A percentile compares a stretch with the other conserved stretches of the same genome.
Conservation (phyloP, 2,797 vertebrate genomes). For the Pseudomugil gertrudae region DNA sequence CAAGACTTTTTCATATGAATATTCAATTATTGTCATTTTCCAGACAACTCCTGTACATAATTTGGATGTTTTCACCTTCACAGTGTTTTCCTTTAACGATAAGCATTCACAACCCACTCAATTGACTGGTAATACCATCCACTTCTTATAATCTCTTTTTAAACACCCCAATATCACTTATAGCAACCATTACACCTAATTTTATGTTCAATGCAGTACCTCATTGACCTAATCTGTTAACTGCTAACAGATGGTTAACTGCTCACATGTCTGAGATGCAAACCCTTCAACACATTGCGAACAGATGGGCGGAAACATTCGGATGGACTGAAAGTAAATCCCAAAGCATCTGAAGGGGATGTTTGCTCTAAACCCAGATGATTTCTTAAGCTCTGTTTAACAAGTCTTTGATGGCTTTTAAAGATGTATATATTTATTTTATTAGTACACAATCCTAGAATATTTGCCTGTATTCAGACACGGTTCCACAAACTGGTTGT, state of each 20-base stretch:
- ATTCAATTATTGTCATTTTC: neutral
- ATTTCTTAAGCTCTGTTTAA: slow-evolving; percentile 44
- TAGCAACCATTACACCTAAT: neutral
- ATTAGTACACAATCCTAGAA: neutral
- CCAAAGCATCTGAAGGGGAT: slow-evolving; percentile 56
- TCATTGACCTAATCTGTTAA: slow-evolving; percentile 22
- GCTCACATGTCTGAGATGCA: slow-evolving; percentile 10
- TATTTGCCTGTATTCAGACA: slow-evolving; percentile 3
- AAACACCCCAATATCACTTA: slow-evolving; percentile 13
- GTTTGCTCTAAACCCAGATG: slow-evolving; percentile 33
- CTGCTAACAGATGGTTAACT: slow-evolving; percentile 32
- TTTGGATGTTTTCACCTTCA: neutral
- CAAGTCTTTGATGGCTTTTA: slow-evolving; percentile 38
- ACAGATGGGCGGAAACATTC: slow-evolving; percentile 48
- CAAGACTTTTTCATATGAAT: slow-evolving; percentile 6
- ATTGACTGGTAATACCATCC: neutral
- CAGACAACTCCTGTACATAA: neutral
- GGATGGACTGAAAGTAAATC: slow-evolving; percentile 45
- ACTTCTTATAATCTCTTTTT: slow-evolving; percentile 2
- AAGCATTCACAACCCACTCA: neutral
- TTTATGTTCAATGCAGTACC: neutral
- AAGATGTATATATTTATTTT: neutral
- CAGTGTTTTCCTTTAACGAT: neutral
- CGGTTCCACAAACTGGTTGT: slow-evolving; percentile 20
- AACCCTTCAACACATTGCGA: slow-evolving; percentile 29